Evolutionary conservation across 2,888 invertebrate genomes (phyloP).

Genomic region (Orthonevra nobilis): DNA sequence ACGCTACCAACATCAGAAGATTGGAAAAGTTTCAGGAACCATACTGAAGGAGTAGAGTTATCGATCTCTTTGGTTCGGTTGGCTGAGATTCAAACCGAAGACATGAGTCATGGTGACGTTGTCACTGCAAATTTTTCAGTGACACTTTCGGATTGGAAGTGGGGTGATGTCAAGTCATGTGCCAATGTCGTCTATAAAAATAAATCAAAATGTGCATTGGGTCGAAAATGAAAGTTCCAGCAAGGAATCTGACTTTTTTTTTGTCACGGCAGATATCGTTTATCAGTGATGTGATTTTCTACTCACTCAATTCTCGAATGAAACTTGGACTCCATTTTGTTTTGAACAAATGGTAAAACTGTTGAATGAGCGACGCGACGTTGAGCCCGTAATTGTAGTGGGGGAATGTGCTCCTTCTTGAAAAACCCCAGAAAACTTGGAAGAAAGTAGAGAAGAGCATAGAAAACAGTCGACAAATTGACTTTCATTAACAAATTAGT

Average conservation of each 20-base stretch:
- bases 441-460: too few species aligned
- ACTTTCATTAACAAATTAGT: too few species aligned
- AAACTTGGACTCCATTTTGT: too few species aligned
- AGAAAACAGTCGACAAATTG: too few species aligned
- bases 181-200: conserved; percentile 3
- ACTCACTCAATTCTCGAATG: too few species aligned
- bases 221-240: background rate
- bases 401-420: too few species aligned
- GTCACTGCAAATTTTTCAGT: conserved; percentile 26
- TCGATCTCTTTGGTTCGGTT: conserved; percentile 43
- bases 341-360: too few species aligned
- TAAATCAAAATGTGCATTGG: conserved; percentile 50
- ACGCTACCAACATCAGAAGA: conserved; percentile 12
- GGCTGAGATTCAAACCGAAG: conserved; percentile 39
- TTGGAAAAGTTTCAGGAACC: conserved; percentile 4
- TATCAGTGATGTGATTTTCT: too few species aligned
- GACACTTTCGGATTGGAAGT: background rate
- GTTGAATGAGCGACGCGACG: too few species aligned
- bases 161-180: background rate
- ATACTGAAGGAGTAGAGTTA: conserved; percentile 44
- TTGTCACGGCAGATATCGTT: too few species aligned
- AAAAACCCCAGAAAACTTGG: too few species aligned
- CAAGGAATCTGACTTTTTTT: background rate
- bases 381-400: too few species aligned
- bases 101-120: conserved; percentile 26